phyloP scores from a whole-genome alignment of 2,888 invertebrate species.

The Drosophila multiciliata region DNA sequence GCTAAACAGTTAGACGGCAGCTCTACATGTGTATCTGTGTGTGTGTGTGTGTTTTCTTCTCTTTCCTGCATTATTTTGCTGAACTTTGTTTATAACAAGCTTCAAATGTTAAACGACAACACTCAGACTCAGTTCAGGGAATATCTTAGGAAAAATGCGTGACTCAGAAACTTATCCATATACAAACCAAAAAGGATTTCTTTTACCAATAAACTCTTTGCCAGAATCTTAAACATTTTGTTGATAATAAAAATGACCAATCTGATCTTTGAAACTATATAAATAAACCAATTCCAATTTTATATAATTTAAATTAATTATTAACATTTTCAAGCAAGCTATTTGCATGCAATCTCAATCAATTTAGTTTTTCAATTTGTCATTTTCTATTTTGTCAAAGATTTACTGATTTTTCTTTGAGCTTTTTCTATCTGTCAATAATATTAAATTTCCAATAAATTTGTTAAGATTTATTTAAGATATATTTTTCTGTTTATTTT shows the following conservation, averaged over 20 bases:
- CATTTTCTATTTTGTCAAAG: no score
- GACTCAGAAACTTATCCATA: neutral
- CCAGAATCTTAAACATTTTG: neutral
- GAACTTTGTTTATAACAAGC: slow-evolving; percentile 6
- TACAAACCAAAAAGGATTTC: neutral
- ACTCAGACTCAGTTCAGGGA: neutral
- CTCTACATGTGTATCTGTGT: neutral
- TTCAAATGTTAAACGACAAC: neutral
- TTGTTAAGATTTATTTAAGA: neutral
- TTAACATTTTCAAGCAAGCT: no score
- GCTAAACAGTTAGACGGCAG: slow-evolving; percentile 1
- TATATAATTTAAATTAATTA: no score
- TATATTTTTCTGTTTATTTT: neutral
- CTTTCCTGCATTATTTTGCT: neutral
- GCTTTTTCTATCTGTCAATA: no score
- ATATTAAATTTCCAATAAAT: no score
- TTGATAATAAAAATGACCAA: no score
- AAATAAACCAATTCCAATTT: no score
- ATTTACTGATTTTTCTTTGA: no score
- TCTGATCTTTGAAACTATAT: no score
- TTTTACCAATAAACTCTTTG: neutral
- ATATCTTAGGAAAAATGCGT: slow-evolving; percentile 1
- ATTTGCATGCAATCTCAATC: no score
- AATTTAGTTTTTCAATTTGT: no score
- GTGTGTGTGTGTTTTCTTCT: neutral